Conservation (phyloP, 2,888 invertebrate species). For the Drosophila putrida region DNA sequence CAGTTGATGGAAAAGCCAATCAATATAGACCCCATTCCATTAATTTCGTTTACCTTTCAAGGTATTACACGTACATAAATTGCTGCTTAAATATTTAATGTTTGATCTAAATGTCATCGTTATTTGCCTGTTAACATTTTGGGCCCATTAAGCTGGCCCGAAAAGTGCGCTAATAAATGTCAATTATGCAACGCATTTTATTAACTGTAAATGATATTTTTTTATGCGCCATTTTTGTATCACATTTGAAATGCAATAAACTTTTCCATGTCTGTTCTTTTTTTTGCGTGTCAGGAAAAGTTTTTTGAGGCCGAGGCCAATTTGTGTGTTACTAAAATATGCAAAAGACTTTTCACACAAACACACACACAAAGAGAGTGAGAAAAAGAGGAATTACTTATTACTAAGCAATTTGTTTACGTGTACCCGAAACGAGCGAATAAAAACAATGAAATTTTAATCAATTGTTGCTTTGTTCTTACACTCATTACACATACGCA, state of each 20-base stretch:
- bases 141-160: background rate
- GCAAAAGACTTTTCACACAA: conserved; percentile 32
- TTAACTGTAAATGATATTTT: conserved; percentile 52
- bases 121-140: conserved; percentile 32
- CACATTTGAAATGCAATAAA: conserved; percentile 48
- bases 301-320: conserved; percentile 12
- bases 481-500: conserved; percentile 40
- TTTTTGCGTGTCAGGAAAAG: conserved; percentile 13
- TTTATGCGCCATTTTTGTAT: conserved; percentile 33
- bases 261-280: conserved; percentile 17
- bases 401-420: conserved; percentile 44
- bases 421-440: conserved; percentile 10
- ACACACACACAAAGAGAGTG: background rate
- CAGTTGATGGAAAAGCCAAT: background rate
- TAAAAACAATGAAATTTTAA: conserved; percentile 73
- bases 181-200: conserved; percentile 59
- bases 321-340: conserved; percentile 50
- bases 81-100: conserved; percentile 30
- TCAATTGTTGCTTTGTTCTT: conserved; percentile 62
- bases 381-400: conserved; percentile 37
- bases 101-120: conserved; percentile 42
- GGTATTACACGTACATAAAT: conserved; percentile 15
- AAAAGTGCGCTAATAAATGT: conserved; percentile 48
- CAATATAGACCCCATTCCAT: background rate
- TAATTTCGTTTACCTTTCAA: background rate